phyloP scores from a whole-genome alignment of 2,797 vertebrate genomes.

The Brachymystax lenok region DNA sequence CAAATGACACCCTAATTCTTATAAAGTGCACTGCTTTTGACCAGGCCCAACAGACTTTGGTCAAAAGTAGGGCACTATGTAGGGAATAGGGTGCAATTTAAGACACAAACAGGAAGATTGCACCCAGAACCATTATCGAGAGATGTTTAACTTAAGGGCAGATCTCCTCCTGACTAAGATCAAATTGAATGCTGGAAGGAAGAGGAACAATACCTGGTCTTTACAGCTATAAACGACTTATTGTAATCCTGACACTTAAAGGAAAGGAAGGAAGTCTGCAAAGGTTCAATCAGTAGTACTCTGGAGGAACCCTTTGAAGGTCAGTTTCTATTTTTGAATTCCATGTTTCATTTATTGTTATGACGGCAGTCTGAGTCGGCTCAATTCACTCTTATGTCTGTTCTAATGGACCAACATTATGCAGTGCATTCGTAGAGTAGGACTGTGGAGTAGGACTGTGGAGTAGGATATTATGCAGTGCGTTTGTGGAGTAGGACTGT shows the following conservation, averaged over 20 bases:
- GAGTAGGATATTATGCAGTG: too few relatives aligned
- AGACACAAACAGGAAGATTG: neutral
- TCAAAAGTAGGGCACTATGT: neutral
- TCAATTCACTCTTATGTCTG: conserved; percentile 9
- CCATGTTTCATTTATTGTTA: conserved; percentile 6
- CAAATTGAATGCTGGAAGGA: neutral
- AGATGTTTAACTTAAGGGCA: conserved; percentile 5
- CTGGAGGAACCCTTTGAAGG: neutral
- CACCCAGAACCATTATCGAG: conserved; percentile 17
- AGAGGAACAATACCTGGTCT: neutral
- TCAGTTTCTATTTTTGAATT: conserved; percentile 3
- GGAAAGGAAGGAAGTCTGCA: neutral
- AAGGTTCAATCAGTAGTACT: neutral
- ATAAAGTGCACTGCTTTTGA: neutral
- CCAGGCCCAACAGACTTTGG: neutral
- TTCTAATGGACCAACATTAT: neutral
- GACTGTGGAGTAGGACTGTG: too few relatives aligned
- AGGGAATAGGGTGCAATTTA: neutral
- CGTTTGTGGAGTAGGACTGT: too few relatives aligned
- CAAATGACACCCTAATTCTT: neutral
- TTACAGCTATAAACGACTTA: neutral
- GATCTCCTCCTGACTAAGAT: neutral
- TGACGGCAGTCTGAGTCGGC: conserved; percentile 19
- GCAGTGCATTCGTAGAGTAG: neutral
- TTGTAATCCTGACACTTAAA: neutral